Base-by-base conservation (phyloP, 2,888 invertebrate genomes). In the Punctoribates punctum region DNA sequence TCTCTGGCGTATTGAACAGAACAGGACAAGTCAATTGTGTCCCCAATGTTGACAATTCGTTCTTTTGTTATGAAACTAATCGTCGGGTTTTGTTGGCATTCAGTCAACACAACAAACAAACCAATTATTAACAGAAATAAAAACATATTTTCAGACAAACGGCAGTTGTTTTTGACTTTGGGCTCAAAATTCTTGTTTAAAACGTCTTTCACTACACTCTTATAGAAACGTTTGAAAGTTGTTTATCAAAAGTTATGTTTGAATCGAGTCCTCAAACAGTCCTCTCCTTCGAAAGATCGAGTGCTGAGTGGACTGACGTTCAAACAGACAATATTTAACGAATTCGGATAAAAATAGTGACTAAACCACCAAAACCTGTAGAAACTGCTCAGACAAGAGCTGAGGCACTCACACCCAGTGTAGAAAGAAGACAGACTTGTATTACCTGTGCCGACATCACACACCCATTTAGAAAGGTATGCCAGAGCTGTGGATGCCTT, bases 41-140 rank as follows among this genome's bases (percentile, higher is more conserved):
- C 91, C 0, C 94, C 94, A 77, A 95, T 94, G 83, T 94, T 93
- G 82, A 92, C 89, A 74, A 94, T 93, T 85, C 94, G 93, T 83
- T 93, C 92, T 82, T 93, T 93, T 0, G 93, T 91, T 80, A 94
- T 93, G 82, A 93, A 92, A 27, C 57, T 51, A 20, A 78, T 78
- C 23, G 74, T 67, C 15, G 78, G 78, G 75, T 78, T 78, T 29
- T 76, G 77, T 70, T 77, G 77, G 27, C 75, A 54, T 20, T 57
- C 9, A 23, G 9, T 27, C 5, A 57, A 34, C 25, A 34, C 73
- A 54, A 73, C 29, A 11, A 23, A 27, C 5, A 57, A 48, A 72
- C 48, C 3, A 48, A 72, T 25, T 46, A 48, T 72, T 46, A 72
- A 48, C 48, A 48, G 38, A 48, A 72, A 25, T 25, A 17, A 48